Conservation (phyloP, 2,113 vertebrate genomes). For the Rhinopomastus cyanomelas region DNA sequence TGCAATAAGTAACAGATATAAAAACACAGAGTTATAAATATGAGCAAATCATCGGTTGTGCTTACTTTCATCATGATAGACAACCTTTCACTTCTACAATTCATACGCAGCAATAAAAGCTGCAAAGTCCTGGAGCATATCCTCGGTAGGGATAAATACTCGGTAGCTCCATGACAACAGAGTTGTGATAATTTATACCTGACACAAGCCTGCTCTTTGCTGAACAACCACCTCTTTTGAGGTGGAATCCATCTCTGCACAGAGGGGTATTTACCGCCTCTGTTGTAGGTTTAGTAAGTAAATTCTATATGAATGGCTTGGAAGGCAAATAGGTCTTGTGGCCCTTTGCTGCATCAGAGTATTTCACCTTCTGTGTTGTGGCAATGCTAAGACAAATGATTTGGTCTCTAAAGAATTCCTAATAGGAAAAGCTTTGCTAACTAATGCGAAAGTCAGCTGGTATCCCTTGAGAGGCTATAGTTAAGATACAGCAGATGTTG, state of each 20-base stretch:
- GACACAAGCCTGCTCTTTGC: not conserved
- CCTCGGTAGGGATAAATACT: not conserved
- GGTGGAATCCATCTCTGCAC: not conserved
- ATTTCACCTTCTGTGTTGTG: slow-evolving; percentile 25
- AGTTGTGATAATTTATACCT: slow-evolving; percentile 13
- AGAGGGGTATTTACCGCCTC: not conserved
- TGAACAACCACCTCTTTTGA: not conserved
- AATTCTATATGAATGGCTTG: not conserved
- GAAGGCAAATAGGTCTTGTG: not conserved
- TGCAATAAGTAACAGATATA: not conserved
- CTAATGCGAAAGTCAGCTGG: slow-evolving; percentile 19
- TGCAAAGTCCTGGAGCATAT: slow-evolving; percentile 6
- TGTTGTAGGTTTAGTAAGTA: not conserved
- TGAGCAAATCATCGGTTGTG: not conserved
- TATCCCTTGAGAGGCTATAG: slow-evolving; percentile 35
- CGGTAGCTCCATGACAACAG: slow-evolving; percentile 7
- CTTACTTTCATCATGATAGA: not conserved
- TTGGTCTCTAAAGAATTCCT: slow-evolving; percentile 15
- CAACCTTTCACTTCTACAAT: not conserved
- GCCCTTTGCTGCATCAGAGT: not conserved
- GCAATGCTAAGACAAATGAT: not conserved
- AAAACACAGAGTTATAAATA: not conserved
- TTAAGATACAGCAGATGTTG: slow-evolving; percentile 53
- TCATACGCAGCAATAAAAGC: not conserved
- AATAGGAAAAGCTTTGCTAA: slow-evolving; percentile 34